These are phyloP conservation scores for Pammene aurita DNA, from an alignment of 2,888 invertebrate genomes.

Conservation along the genomic window DNA sequence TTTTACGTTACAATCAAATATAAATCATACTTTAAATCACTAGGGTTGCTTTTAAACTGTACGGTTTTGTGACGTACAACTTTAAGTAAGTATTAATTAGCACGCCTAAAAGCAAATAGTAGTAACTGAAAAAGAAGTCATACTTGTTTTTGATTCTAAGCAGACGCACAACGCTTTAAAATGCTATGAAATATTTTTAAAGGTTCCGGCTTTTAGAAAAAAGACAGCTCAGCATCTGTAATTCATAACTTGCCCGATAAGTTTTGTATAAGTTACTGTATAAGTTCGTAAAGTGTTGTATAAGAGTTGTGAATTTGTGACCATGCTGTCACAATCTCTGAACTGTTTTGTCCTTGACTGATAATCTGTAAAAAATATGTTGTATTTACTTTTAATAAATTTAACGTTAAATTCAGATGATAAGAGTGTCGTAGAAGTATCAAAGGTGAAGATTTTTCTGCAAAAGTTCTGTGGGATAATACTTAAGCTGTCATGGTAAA, in stretches of 20 bases:
- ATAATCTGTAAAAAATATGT: too few species aligned
- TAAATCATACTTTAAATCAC: background rate
- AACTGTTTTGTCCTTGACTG: too few species aligned
- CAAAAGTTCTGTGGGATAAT: background rate
- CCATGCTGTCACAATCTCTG: too few species aligned
- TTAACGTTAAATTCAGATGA: too few species aligned
- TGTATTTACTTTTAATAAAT: too few species aligned
- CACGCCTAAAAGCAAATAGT: background rate
- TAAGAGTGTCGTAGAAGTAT: background rate
- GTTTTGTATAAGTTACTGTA: too few species aligned
- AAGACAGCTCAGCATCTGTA: background rate
- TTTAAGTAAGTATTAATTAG: background rate
- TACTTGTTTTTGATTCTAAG: background rate
- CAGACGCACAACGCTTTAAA: background rate
- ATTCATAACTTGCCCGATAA: constrained; percentile 1
- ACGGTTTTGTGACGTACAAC: background rate
- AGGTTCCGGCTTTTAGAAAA: background rate
- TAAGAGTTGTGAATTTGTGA: too few species aligned
- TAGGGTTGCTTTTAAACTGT: background rate
- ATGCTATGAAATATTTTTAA: background rate
- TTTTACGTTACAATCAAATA: background rate
- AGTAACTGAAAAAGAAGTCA: background rate
- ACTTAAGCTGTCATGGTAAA: background rate
- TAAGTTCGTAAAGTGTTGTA: too few species aligned
- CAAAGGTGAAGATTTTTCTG: background rate